Conservation (phyloP, 2,888 invertebrate genomes). For the Amphiduros pacificus region DNA sequence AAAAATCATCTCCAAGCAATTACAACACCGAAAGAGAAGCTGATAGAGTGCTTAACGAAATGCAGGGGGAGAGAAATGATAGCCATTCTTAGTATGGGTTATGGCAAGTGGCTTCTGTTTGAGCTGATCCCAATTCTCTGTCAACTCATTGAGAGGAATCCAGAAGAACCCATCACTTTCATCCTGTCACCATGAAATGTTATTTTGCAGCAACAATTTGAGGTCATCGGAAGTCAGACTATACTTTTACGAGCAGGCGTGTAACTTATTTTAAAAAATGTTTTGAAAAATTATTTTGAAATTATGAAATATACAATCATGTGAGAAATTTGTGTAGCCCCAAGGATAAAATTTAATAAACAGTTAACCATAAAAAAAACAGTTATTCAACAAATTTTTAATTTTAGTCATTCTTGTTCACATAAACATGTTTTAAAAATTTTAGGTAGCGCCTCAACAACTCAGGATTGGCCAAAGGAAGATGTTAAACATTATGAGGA, state of each 20-base stretch:
- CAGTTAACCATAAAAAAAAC: no score
- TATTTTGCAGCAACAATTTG: not conserved
- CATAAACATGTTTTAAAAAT: no score
- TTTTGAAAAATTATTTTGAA: no score
- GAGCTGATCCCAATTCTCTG: not conserved
- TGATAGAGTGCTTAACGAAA: not conserved
- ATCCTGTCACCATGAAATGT: not conserved
- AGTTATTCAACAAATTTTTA: no score
- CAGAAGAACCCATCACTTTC: not conserved
- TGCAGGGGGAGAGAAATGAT: not conserved
- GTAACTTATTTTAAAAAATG: no score
- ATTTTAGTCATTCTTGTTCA: no score
- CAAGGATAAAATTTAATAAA: no score
- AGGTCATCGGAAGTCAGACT: not conserved
- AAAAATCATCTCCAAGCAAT: no score
- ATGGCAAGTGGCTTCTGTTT: slow-evolving; percentile 6
- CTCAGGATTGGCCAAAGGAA: not conserved
- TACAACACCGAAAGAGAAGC: not conserved
- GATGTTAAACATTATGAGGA: not conserved
- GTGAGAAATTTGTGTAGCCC: no score
- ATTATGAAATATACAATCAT: no score
- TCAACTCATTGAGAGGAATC: not conserved
- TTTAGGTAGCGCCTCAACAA: not conserved
- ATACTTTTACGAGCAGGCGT: no score
- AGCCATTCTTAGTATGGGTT: slow-evolving; percentile 2